These are phyloP conservation scores for Podarcis raffonei DNA, from an alignment of 2,113 vertebrate species.

Conservation along the genomic window DNA sequence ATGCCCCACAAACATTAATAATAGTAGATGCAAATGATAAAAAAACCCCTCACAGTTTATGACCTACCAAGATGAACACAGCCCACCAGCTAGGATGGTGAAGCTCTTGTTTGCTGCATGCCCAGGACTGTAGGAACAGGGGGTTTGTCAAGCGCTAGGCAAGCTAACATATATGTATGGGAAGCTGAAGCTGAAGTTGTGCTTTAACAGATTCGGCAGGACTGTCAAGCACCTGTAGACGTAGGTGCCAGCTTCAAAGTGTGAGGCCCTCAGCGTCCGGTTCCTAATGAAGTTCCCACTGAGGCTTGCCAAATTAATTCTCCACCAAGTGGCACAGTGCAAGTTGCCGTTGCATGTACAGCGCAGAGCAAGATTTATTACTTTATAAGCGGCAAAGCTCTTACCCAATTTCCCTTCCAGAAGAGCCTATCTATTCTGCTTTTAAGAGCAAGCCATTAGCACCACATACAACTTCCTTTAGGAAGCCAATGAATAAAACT, in stretches of 20 bases:
- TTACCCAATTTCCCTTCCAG: not conserved
- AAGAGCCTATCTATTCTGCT: not conserved
- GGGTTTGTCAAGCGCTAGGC: not conserved
- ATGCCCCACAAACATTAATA: not conserved
- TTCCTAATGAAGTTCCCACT: not conserved
- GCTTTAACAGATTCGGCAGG: not conserved
- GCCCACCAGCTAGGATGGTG: not conserved
- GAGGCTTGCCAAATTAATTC: not conserved
- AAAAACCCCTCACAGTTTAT: too few species aligned
- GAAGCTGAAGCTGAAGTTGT: not conserved
- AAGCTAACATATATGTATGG: not conserved
- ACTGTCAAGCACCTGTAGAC: not conserved
- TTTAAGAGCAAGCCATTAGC: constrained; percentile 1
- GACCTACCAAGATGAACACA: not conserved
- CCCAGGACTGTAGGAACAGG: not conserved
- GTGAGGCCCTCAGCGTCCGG: not conserved
- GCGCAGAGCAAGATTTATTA: not conserved
- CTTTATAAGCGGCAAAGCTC: not conserved
- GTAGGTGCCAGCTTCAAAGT: not conserved
- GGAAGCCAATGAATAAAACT: constrained; percentile 59
- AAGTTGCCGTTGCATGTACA: not conserved
- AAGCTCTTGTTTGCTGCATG: not conserved
- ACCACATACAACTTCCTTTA: not conserved
- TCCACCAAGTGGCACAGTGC: not conserved
- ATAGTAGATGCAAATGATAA: not conserved